Base-by-base conservation (phyloP, 2,888 invertebrate genomes). In the Doris montereyensis region DNA sequence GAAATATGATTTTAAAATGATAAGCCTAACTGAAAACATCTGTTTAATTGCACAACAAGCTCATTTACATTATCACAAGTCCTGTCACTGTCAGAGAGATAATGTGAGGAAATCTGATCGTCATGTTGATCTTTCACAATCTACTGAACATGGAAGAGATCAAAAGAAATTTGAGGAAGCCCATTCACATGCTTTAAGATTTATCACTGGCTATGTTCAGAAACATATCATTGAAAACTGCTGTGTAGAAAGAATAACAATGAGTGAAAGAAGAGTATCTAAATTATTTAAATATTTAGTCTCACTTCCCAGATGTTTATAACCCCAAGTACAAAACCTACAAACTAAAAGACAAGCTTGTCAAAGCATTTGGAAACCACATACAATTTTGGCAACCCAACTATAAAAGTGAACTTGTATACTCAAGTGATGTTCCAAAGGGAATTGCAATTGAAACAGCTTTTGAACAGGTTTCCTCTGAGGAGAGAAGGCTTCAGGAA, bases 271-370 rank as follows among this genome's bases (percentile, higher is more conserved):
- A 78, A 30, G 35, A 34, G 32, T 78, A 78, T 28, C 62, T 78
- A 35, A n/a, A 35, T 4, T 78, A 24, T 57, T 30, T 78, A 74
- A n/a, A n/a, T n/a, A n/a, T n/a, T n/a, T 24, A 35, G 24, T 21
- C 34, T n/a, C 24, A 65, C n/a, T 26, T 26, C 52, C 78, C 74
- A 30, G 1, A 78, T 2, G 57, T 24, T 10, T 72, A 72, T 17
- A 77, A 77, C 32, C 30, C 32, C n/a, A 72, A 72, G 1, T 77
- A 77, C 60, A 74, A 78, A 65, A 78, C 74, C 1, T 32, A 78
- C 57, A 78, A 78, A 35, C 78, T 78, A 41, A 78, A 78, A n/a
- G 67, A 78, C 17, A 78, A 74, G 71, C 26, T 78, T 8, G 13
- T 32, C 4, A 74, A 75, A 26, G 65, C 65, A n/a, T 78, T 78